Evolutionary conservation across 1,140 invertebrate species (phyloP), one percentile per base, ranked within the genome.

Genomic region (Solen grandis): DNA sequence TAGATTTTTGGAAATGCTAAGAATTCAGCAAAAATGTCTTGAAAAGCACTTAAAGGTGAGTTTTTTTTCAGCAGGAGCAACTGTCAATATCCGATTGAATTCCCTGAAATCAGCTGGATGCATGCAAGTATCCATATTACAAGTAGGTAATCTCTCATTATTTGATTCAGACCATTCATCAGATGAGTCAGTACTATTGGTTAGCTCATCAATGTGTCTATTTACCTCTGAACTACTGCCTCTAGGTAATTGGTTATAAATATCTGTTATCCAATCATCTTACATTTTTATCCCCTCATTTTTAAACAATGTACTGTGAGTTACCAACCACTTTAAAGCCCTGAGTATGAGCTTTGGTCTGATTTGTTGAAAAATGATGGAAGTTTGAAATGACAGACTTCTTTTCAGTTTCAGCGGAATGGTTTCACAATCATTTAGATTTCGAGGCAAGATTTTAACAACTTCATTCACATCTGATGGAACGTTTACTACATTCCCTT

Each of bases 111-210:
- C 68, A 22, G 22, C 57, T 38, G 46, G 25, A 19, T 72, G 35
- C 27, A 80, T 16, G 5, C 72, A n/a, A 14, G 77, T 80, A n/a
- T 80, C 77, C n/a, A 36, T 19, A 80, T 80, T 80, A 16, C 66
- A 57, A 29, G 27, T 16, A 50, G 55, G 16, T 19, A 29, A 25
- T 31, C 46, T 22, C 16, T 60, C 55, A 63, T 41, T 65, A 63
- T 33, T n/a, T 10, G 60, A 27, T 70, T 80, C 77, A 70, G 62
- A 60, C 29, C 36, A 69, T 33, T 60, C 35, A 52, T 80, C 66
- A 60, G 19, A 46, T 8, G 22, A 27, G 16, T 25, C 59, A 60
- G 27, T 60, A 29, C 16, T 31, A 22, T n/a, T 16, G 33, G 59
- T 60, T 60, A 14, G 16, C 33, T 25, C 27, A 29, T 19, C 52